Conservation (phyloP, 2,888 invertebrate genomes). For the Agrilus biguttatus region DNA sequence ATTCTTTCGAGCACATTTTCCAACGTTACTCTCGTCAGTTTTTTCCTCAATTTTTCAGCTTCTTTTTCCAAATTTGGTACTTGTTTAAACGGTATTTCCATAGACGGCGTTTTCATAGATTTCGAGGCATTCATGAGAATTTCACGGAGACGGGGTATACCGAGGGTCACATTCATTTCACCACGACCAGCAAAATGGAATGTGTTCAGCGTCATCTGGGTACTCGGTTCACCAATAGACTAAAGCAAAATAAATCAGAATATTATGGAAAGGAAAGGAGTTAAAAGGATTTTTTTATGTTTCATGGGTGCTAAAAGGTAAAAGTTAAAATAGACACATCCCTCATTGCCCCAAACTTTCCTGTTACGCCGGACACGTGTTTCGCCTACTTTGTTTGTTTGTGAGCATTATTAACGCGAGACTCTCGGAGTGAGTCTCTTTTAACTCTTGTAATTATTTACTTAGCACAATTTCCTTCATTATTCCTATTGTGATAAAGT, state of each 20-base stretch:
- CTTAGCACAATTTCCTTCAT: too few relatives aligned
- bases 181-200: slow-evolving; percentile 99
- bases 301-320: too few relatives aligned
- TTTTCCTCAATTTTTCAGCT: slow-evolving; percentile 55
- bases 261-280: not conserved
- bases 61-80: slow-evolving; percentile 33
- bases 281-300: too few relatives aligned
- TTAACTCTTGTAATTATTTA: too few relatives aligned
- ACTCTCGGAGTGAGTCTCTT: too few relatives aligned
- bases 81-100: slow-evolving; percentile 75
- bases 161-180: slow-evolving; percentile 99
- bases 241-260: slow-evolving; percentile 10
- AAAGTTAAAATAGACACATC: too few relatives aligned
- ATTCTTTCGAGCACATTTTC: slow-evolving; percentile 65
- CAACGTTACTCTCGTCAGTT: slow-evolving; percentile 64
- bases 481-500: too few relatives aligned
- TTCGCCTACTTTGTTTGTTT: too few relatives aligned
- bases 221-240: slow-evolving; percentile 97
- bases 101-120: slow-evolving; percentile 90
- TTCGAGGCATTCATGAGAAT: slow-evolving; percentile 91
- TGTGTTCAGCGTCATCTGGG: slow-evolving; percentile 99
- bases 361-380: too few relatives aligned
- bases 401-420: too few relatives aligned
- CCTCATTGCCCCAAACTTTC: too few relatives aligned
- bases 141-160: slow-evolving; percentile 93